Percentiles rank a stretch among this genome's conserved stretches.
phyloP scores from a whole-genome alignment of 2,113 vertebrate species.

The Etheostoma cragini region DNA sequence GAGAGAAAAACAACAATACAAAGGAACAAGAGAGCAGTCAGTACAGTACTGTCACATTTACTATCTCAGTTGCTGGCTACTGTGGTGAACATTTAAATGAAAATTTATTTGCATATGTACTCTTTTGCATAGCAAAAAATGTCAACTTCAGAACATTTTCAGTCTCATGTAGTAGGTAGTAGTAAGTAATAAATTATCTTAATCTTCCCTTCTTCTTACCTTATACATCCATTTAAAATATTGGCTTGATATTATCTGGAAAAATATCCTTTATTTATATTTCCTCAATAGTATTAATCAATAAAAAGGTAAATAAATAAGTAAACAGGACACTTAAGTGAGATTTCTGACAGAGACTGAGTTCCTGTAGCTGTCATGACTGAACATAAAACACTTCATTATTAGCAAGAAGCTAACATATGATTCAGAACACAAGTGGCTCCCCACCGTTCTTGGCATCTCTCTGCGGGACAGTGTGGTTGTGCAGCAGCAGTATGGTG shows the following conservation, averaged over 20 bases:
- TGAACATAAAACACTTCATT: too few species aligned
- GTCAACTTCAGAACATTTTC: neutral
- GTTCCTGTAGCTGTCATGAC: neutral
- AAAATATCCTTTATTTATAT: too few species aligned
- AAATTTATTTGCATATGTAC: neutral
- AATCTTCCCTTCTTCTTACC: neutral
- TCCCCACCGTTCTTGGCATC: slow-evolving; percentile 84
- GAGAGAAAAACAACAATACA: neutral
- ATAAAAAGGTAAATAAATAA: neutral
- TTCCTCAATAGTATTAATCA: too few species aligned
- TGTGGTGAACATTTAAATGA: neutral
- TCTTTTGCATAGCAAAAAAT: neutral
- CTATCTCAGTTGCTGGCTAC: neutral
- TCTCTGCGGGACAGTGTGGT: slow-evolving; percentile 86
- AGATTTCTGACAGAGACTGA: neutral
- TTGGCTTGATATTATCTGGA: neutral
- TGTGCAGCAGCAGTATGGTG: slow-evolving; percentile 87
- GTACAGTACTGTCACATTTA: neutral
- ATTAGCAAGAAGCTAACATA: too few species aligned
- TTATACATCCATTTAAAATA: neutral
- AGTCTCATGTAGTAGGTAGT: neutral
- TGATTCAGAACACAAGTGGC: neutral
- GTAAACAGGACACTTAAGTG: neutral
- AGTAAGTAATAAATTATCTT: too few species aligned
- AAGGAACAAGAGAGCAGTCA: neutral